phyloP scores from a whole-genome alignment of 2,113 vertebrate species.

The Natator depressus region DNA sequence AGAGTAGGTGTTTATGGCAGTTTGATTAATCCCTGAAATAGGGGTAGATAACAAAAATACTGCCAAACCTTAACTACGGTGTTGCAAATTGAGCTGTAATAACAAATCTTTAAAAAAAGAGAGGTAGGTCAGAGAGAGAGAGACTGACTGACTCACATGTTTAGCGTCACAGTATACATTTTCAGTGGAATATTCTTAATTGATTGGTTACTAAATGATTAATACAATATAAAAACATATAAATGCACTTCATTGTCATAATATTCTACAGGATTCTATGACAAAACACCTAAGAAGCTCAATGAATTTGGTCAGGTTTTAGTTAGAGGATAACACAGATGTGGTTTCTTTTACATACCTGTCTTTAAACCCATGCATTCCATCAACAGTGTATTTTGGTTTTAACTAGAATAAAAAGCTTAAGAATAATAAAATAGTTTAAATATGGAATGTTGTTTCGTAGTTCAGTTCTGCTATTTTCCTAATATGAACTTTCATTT shows the following conservation, averaged over 20 bases:
- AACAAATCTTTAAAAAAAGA: not conserved
- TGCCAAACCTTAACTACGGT: not conserved
- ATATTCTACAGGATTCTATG: not conserved
- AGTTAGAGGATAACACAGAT: not conserved
- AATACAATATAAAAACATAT: not conserved
- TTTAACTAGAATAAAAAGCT: constrained; percentile 25
- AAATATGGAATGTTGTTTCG: not conserved
- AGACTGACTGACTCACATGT: not conserved
- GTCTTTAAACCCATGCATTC: not conserved
- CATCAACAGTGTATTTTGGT: not conserved
- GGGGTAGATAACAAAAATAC: not conserved
- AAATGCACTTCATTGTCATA: not conserved
- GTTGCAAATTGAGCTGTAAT: not conserved
- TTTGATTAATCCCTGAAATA: not conserved
- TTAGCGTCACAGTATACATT: not conserved
- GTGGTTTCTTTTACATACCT: not conserved
- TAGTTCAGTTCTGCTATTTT: not conserved
- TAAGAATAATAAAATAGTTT: not conserved
- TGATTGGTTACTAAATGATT: constrained; percentile 9
- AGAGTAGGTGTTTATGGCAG: not conserved
- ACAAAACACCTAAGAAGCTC: not conserved
- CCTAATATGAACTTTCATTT: not conserved
- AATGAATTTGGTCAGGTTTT: not conserved
- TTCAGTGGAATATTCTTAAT: not conserved
- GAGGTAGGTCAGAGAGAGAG: not conserved